Conservation (phyloP, 2,113 vertebrate species). For the Lagenorhynchus albirostris region DNA sequence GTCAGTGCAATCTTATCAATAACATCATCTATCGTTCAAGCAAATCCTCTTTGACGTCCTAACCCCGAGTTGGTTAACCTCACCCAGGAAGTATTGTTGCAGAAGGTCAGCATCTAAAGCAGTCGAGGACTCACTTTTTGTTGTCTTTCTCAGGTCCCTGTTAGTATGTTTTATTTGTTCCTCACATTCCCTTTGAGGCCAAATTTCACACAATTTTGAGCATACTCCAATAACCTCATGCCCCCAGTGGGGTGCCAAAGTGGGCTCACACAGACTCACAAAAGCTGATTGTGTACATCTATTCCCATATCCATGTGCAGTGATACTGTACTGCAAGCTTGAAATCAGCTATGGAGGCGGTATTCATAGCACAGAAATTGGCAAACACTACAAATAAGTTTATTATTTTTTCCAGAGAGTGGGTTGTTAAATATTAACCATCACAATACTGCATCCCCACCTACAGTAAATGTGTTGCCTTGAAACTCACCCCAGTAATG, state of each 20-base stretch:
- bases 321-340: not conserved
- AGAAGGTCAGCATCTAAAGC: not conserved
- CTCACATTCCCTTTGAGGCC: not conserved
- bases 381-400: not conserved
- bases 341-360: not conserved
- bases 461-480: not conserved
- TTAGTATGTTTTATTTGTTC: not conserved
- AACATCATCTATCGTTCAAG: not conserved
- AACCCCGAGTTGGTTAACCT: not conserved
- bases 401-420: not conserved
- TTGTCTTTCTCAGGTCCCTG: not conserved
- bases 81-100: not conserved
- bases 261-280: not conserved
- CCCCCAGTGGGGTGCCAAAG: not conserved
- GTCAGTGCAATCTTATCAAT: not conserved
- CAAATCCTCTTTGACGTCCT: not conserved
- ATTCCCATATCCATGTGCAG: not conserved
- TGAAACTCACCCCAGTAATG: not conserved
- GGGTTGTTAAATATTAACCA: not conserved
- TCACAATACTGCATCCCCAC: not conserved
- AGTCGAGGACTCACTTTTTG: not conserved
- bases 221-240: not conserved
- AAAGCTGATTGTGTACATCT: fast-evolving
- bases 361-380: not conserved
- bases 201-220: not conserved